phyloP scores from a whole-genome alignment of 2,113 vertebrate species.

The Microcebus jonahi region DNA sequence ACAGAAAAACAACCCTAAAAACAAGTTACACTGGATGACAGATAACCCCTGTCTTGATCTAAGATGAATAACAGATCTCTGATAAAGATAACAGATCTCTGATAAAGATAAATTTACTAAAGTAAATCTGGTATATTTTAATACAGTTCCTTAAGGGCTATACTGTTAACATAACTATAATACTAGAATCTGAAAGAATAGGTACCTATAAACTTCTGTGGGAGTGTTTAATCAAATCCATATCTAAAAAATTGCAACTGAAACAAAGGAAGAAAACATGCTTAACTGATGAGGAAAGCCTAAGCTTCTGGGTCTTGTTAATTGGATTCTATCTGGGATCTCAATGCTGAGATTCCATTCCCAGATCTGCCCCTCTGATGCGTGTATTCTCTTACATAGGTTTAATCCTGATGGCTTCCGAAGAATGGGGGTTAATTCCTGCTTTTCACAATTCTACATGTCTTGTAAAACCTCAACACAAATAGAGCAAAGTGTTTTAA shows the following conservation, averaged over 20 bases:
- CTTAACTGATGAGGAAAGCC: neutral
- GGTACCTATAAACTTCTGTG: neutral
- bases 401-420: constrained; percentile 19
- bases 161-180: neutral
- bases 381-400: neutral
- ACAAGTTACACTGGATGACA: neutral
- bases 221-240: neutral
- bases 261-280: neutral
- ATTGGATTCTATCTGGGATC: neutral
- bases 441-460: neutral
- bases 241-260: neutral
- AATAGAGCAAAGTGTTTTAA: constrained; percentile 18
- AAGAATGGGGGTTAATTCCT: neutral
- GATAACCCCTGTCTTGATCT: neutral
- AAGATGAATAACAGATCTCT: neutral
- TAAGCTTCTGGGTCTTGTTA: neutral
- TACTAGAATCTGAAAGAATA: neutral
- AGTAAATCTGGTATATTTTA: constrained; percentile 18
- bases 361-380: neutral
- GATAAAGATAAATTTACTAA: neutral
- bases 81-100: neutral
- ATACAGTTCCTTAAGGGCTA: neutral
- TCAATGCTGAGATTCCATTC: neutral
- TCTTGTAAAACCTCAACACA: constrained; percentile 38
- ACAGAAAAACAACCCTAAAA: neutral